These are phyloP conservation scores for Coregonus sp. DNA, from an alignment of 2,797 vertebrate species.

Conservation along the genomic window DNA sequence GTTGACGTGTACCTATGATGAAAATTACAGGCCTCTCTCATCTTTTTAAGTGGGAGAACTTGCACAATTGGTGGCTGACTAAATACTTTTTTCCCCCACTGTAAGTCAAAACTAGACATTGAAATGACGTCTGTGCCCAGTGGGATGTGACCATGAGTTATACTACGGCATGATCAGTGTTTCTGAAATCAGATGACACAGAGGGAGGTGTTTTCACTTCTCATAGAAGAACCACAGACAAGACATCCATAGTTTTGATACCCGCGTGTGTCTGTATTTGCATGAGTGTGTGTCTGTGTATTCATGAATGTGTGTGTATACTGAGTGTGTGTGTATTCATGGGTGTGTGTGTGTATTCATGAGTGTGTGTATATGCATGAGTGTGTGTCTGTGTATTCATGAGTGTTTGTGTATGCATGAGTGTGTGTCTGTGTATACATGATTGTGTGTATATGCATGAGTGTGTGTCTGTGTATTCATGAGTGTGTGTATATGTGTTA, in stretches of 20 bases:
- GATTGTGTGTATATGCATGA: no score
- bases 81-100: no score
- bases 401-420: not conserved
- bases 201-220: not conserved
- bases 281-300: not conserved
- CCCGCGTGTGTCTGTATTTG: not conserved
- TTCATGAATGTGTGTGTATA: not conserved
- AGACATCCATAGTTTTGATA: not conserved
- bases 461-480: no score
- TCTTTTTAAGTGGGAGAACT: no score
- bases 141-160: conserved; percentile 46
- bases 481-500: no score
- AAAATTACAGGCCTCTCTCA: no score
- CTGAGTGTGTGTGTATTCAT: no score
- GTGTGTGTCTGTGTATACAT: not conserved
- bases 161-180: not conserved
- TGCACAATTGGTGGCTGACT: no score
- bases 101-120: no score
- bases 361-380: no score
- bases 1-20: no score
- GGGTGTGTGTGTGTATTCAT: not conserved
- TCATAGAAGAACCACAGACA: not conserved
- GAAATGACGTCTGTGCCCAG: no score
- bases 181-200: conserved; percentile 31
- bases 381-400: not conserved